Evolutionary conservation across 2,113 vertebrate genomes (phyloP).

Genomic region (Oncorhynchus mykiss): DNA sequence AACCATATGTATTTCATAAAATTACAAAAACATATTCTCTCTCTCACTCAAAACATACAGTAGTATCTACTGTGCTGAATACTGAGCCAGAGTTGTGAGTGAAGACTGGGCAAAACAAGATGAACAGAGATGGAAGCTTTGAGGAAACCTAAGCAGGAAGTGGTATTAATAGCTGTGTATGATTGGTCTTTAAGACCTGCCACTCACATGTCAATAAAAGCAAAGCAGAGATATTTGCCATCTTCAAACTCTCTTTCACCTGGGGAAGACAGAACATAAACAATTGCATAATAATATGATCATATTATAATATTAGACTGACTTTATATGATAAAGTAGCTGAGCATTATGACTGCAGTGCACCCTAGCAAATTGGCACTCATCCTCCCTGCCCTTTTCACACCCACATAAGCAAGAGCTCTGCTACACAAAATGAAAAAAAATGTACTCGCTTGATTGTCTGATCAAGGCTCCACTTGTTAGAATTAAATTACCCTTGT

Average conservation of each 20-base stretch:
- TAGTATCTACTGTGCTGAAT: too few relatives aligned
- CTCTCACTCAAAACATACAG: too few relatives aligned
- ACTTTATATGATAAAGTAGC: background rate
- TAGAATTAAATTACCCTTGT: too few relatives aligned
- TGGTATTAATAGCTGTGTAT: background rate
- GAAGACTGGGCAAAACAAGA: background rate
- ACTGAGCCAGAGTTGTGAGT: background rate
- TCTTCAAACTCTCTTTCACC: conserved; percentile 46
- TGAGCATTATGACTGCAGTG: too few relatives aligned
- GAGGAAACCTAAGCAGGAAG: background rate
- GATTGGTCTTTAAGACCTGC: background rate
- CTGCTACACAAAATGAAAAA: too few relatives aligned
- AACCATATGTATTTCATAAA: conserved; percentile 5
- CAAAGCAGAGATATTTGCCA: conserved; percentile 67
- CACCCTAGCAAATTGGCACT: too few relatives aligned
- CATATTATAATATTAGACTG: background rate
- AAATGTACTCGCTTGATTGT: too few relatives aligned
- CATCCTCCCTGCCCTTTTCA: too few relatives aligned
- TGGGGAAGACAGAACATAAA: conserved; percentile 20
- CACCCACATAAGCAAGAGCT: too few relatives aligned
- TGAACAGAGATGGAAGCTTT: background rate
- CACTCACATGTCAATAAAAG: conserved; percentile 73
- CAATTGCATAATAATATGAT: too few relatives aligned
- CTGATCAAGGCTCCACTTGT: too few relatives aligned
- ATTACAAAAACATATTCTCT: background rate